Percentiles rank a stretch among this genome's conserved stretches.
These are phyloP conservation scores for Troides helena DNA, from an alignment of 2,888 invertebrate species.

Conservation along the genomic window DNA sequence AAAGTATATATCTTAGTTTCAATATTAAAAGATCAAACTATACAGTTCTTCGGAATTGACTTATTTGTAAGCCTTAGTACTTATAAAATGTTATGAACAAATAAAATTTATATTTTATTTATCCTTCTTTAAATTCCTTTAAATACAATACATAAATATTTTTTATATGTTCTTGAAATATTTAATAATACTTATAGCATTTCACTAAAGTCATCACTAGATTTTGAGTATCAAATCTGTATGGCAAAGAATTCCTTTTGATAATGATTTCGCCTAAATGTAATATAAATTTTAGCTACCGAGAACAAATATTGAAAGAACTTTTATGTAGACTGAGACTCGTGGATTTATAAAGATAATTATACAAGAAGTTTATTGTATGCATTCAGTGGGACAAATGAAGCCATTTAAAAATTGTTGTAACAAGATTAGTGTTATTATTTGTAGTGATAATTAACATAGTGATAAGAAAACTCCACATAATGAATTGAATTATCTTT, in stretches of 20 bases:
- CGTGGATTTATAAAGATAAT: neutral
- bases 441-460: constrained; percentile 25
- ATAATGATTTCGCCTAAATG: neutral
- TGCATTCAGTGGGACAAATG: constrained; percentile 11
- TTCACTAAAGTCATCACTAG: neutral
- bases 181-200: too few species aligned
- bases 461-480: constrained; percentile 17
- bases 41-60: too few species aligned
- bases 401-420: constrained; percentile 19
- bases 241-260: too few species aligned
- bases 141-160: too few species aligned
- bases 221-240: neutral
- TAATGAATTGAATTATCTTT: constrained; percentile 21
- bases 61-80: too few species aligned
- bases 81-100: too few species aligned
- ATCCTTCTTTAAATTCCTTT: too few species aligned
- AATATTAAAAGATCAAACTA: too few species aligned
- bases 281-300: neutral
- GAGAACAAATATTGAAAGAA: neutral
- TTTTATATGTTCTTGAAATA: too few species aligned
- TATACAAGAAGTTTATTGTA: constrained; percentile 18
- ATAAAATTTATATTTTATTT: too few species aligned
- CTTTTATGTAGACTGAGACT: neutral
- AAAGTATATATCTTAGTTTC: too few species aligned
- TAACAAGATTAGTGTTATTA: constrained; percentile 24